These are phyloP conservation scores for Anthopleura xanthogrammica DNA, from an alignment of 92 coral and sea anemone species.

Conservation along the genomic window DNA sequence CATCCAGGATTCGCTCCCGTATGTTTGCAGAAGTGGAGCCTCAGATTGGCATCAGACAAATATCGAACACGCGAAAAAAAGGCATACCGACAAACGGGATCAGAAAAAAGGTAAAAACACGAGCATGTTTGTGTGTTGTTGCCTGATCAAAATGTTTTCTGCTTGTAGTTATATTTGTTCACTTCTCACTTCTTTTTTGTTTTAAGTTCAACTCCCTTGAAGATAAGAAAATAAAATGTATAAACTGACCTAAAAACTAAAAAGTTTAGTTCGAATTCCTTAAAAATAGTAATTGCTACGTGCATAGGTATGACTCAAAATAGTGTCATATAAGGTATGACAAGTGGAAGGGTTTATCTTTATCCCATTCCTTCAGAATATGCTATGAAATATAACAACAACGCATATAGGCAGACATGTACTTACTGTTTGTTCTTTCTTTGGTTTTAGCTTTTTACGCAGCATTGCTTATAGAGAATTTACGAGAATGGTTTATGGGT, in stretches of 20 bases:
- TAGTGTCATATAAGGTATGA: no score
- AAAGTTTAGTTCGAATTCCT: no score
- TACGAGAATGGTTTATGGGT: slow-evolving; percentile 49
- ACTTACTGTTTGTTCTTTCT: background rate
- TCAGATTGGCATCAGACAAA: slow-evolving; percentile 47
- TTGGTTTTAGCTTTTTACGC: slow-evolving; percentile 32
- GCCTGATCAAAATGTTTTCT: no score
- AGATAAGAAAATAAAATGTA: no score
- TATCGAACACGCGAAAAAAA: slow-evolving; percentile 27
- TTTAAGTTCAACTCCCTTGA: no score
- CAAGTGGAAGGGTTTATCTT: background rate
- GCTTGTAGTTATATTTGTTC: no score
- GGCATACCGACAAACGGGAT: slow-evolving; percentile 41
- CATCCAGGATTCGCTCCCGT: slow-evolving; percentile 70
- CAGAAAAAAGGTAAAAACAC: slow-evolving; percentile 42
- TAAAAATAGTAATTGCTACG: no score
- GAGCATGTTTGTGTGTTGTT: background rate
- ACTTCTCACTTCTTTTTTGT: no score
- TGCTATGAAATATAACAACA: background rate
- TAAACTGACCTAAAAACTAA: no score
- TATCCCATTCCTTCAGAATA: background rate
- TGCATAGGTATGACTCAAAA: no score
- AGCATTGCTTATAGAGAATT: slow-evolving; percentile 56
- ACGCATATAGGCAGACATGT: background rate
- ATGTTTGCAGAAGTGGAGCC: slow-evolving; percentile 71